phyloP scores from a whole-genome alignment of 2,888 invertebrate genomes.

The Mechanitis messenoides region DNA sequence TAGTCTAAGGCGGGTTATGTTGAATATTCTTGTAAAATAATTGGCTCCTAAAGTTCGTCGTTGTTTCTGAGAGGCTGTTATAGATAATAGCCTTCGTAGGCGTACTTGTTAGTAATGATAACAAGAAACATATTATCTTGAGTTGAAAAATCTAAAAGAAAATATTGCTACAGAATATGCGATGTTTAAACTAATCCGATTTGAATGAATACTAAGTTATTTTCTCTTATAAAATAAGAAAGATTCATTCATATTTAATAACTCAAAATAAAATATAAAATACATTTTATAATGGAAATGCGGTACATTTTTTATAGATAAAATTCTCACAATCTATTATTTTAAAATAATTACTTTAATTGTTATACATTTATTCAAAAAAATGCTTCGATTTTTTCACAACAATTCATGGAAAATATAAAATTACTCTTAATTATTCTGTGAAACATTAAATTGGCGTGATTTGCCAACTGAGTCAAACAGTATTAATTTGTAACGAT shows the following conservation, averaged over 20 bases:
- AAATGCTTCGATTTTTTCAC: neutral
- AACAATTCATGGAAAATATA: neutral
- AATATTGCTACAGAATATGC: too few relatives aligned
- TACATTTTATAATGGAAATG: too few relatives aligned
- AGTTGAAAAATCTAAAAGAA: neutral
- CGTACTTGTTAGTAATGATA: neutral
- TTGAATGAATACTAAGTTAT: too few relatives aligned
- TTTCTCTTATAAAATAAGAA: too few relatives aligned
- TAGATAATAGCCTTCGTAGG: conserved; percentile 7
- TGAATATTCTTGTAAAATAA: conserved; percentile 17
- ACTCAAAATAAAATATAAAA: too few relatives aligned
- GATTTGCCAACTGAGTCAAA: conserved; percentile 2
- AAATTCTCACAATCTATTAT: too few relatives aligned
- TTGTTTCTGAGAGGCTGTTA: conserved; percentile 9
- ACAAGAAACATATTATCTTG: conserved; percentile 2
- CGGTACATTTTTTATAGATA: too few relatives aligned
- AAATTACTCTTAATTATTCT: conserved; percentile 4
- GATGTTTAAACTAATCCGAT: too few relatives aligned
- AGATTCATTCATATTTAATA: too few relatives aligned
- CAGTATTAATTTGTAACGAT: conserved; percentile 4
- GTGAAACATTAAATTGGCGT: neutral
- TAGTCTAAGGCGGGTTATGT: conserved; percentile 5
- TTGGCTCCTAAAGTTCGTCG: conserved; percentile 14
- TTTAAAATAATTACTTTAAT: too few relatives aligned
- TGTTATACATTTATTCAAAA: too few relatives aligned